These are phyloP conservation scores for Drosophila guanche DNA, from an alignment of 1,140 invertebrate genomes.

Conservation along the genomic window DNA sequence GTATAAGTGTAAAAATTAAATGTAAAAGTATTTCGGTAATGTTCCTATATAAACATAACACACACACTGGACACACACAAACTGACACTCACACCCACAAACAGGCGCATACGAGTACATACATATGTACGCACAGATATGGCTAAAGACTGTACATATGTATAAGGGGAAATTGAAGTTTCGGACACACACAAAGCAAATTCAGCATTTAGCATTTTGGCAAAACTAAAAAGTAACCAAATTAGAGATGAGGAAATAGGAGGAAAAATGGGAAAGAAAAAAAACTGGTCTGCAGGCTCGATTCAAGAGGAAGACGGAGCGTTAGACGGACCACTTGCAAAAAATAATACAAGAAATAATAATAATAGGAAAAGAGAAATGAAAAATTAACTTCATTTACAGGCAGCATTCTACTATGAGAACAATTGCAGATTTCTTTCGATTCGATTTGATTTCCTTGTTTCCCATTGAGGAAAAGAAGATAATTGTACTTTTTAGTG, in stretches of 20 bases:
- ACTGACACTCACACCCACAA: conserved; percentile 44
- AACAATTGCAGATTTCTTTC: conserved; percentile 37
- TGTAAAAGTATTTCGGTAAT: conserved; percentile 82
- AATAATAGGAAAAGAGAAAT: not conserved
- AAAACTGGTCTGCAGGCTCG: conserved; percentile 28
- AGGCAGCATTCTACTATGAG: conserved; percentile 73
- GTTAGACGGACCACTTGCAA: conserved; percentile 33
- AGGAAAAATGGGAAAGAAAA: conserved; percentile 35
- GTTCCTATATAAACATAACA: conserved; percentile 79
- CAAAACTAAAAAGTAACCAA: conserved; percentile 30
- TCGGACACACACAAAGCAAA: conserved; percentile 64
- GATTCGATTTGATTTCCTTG: conserved; percentile 33
- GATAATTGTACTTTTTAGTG: conserved; percentile 73
- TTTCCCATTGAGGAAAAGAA: conserved; percentile 42
- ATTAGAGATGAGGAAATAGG: conserved; percentile 3
- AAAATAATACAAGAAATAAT: conserved; percentile 29
- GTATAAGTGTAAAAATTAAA: conserved; percentile 81
- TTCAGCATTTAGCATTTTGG: conserved; percentile 72
- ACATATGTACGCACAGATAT: conserved; percentile 53
- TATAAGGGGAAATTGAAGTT: conserved; percentile 49
- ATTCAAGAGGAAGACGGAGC: conserved; percentile 5
- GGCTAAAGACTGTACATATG: conserved; percentile 38
- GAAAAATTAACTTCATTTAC: conserved; percentile 63
- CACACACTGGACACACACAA: conserved; percentile 42
- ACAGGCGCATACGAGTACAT: conserved; percentile 31